Conservation (phyloP, 1,140 invertebrate species). For the Ips nitidus region DNA sequence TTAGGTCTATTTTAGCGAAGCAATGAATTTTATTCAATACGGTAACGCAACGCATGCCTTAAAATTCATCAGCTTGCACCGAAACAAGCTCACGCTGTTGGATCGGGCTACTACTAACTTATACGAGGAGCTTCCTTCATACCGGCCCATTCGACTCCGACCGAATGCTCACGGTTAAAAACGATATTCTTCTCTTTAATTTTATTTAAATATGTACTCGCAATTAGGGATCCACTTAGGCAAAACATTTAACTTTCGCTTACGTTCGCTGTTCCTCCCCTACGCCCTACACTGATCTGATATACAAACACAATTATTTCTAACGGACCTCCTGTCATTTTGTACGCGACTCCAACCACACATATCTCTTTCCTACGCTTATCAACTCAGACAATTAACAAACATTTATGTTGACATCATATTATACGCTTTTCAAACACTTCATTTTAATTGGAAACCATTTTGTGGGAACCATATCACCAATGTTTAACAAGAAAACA, state of each 20-base stretch:
- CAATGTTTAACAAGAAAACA: too few species aligned
- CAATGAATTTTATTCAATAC: conserved; percentile 20
- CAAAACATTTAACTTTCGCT: conserved; percentile 32
- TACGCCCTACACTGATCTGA: conserved; percentile 1
- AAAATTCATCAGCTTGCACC: conserved; percentile 26
- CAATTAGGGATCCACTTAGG: conserved; percentile 29
- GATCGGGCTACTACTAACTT: conserved; percentile 25
- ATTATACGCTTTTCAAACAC: too few species aligned
- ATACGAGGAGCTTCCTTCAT: conserved; percentile 34
- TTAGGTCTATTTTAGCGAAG: conserved; percentile 21
- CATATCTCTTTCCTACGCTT: neutral
- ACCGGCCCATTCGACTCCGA: conserved; percentile 33
- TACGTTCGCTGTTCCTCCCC: conserved; percentile 23
- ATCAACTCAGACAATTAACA: neutral
- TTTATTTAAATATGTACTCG: conserved; percentile 33
- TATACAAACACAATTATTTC: conserved; percentile 21
- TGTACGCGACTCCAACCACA: neutral
- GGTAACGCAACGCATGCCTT: conserved; percentile 31
- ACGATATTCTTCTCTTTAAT: conserved; percentile 38
- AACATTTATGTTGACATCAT: neutral
- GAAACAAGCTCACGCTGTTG: conserved; percentile 31
- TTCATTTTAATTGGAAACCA: too few species aligned
- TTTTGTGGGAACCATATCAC: too few species aligned
- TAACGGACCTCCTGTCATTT: conserved; percentile 5
- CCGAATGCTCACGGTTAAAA: conserved; percentile 37